Conservation (phyloP, 2,888 invertebrate species). For the Tridacna crocea region DNA sequence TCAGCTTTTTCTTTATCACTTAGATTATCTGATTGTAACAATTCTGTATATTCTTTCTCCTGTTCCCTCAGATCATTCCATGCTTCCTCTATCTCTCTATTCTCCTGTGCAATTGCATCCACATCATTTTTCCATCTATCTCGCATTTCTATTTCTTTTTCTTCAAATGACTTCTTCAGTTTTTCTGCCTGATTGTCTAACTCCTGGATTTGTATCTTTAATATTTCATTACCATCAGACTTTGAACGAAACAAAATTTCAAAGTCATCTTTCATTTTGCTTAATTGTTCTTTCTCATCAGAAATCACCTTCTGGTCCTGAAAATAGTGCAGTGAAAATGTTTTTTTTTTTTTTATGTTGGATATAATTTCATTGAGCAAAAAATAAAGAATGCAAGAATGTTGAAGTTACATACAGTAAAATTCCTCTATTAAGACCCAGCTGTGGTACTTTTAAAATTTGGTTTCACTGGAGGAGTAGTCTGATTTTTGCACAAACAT, state of each 20-base stretch:
- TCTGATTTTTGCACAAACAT: too few species aligned
- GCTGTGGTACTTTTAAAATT: too few species aligned
- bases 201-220: conserved; percentile 52
- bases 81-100: conserved; percentile 66
- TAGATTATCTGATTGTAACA: conserved; percentile 43
- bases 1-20: conserved; percentile 63
- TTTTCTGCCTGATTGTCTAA: conserved; percentile 52
- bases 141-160: conserved; percentile 67
- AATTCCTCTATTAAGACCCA: too few species aligned
- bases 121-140: conserved; percentile 68
- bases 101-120: conserved; percentile 67
- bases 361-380: neutral
- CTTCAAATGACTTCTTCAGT: conserved; percentile 55
- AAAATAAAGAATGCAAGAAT: too few species aligned
- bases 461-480: too few species aligned
- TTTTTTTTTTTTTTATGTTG: too few species aligned
- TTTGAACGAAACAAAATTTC: conserved; percentile 52
- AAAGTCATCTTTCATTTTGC: conserved; percentile 59
- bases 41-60: conserved; percentile 56
- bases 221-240: conserved; percentile 56
- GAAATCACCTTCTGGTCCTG: conserved; percentile 65
- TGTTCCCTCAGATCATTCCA: conserved; percentile 67
- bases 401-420: too few species aligned
- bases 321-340: neutral
- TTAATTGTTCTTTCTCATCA: conserved; percentile 57